Conservation (phyloP, 2,888 invertebrate species). For the Eupithecia centaureata region DNA sequence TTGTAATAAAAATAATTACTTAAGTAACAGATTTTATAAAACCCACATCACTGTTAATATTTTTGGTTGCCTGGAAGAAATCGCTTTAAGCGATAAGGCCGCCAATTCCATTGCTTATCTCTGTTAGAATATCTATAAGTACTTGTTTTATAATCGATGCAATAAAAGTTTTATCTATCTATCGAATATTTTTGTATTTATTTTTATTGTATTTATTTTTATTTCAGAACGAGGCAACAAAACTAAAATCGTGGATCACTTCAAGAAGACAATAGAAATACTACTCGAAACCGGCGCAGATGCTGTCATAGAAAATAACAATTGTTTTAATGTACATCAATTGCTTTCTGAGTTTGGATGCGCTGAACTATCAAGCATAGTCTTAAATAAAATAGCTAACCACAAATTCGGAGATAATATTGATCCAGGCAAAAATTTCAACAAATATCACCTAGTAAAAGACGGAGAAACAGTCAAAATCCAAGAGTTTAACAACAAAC, state of each 20-base stretch:
- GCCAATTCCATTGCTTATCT: no score
- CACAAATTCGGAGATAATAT: neutral
- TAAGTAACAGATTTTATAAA: no score
- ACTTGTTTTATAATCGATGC: no score
- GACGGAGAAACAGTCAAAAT: neutral
- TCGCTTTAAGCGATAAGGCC: no score
- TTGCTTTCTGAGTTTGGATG: neutral
- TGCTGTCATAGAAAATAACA: neutral
- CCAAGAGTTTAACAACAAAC: neutral
- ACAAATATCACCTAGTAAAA: neutral
- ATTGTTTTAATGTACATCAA: neutral
- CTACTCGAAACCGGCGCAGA: neutral
- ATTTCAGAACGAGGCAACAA: slow-evolving; percentile 10
- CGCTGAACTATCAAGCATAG: neutral
- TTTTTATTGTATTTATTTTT: neutral
- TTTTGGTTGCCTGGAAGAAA: no score
- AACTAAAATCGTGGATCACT: slow-evolving; percentile 5
- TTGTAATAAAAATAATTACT: no score
- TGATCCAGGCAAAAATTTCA: neutral
- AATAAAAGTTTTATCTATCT: no score
- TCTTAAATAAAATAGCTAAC: neutral
- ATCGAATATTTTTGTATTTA: no score
- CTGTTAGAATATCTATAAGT: no score
- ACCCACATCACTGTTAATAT: no score
- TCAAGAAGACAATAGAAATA: slow-evolving; percentile 2